Conservation (phyloP, 2,888 invertebrate genomes). For the Cosmia pyralina region DNA sequence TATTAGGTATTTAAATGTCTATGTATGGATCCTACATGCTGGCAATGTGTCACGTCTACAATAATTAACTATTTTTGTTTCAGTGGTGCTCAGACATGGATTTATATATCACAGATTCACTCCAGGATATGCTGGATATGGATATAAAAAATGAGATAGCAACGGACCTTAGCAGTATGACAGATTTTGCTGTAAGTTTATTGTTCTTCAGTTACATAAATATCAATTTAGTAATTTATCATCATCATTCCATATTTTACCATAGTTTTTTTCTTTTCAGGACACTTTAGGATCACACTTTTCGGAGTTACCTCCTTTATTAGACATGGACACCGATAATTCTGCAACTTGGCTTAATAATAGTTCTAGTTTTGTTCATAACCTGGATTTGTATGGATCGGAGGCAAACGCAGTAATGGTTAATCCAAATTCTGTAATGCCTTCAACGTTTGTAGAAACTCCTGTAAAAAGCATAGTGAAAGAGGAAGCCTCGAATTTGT, state of each 20-base stretch:
- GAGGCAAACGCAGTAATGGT: slow-evolving; percentile 95
- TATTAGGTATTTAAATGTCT: not conserved
- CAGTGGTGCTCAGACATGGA: slow-evolving; percentile 91
- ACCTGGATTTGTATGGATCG: slow-evolving; percentile 92
- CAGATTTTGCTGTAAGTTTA: slow-evolving; percentile 90
- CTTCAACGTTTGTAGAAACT: slow-evolving; percentile 91
- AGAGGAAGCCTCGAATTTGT: slow-evolving; percentile 86
- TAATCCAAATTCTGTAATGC: slow-evolving; percentile 97
- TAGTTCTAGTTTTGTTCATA: slow-evolving; percentile 92
- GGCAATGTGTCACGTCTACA: not conserved
- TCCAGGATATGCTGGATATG: slow-evolving; percentile 97
- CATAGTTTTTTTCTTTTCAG: slow-evolving; percentile 72
- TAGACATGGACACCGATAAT: slow-evolving; percentile 92
- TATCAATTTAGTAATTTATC: not conserved
- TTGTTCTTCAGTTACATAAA: slow-evolving; percentile 14
- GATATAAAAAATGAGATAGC: slow-evolving; percentile 97
- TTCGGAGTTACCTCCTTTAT: slow-evolving; percentile 91
- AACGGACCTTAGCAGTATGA: slow-evolving; percentile 93
- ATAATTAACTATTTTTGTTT: slow-evolving; percentile 64
- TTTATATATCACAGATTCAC: slow-evolving; percentile 92
- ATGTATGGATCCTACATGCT: not conserved
- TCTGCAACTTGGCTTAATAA: slow-evolving; percentile 91
- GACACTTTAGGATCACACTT: slow-evolving; percentile 91
- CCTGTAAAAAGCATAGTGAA: slow-evolving; percentile 86
- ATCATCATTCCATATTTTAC: slow-evolving; percentile 5